Base-by-base conservation (phyloP, 1,140 invertebrate species). In the Zaprionus taronus region DNA sequence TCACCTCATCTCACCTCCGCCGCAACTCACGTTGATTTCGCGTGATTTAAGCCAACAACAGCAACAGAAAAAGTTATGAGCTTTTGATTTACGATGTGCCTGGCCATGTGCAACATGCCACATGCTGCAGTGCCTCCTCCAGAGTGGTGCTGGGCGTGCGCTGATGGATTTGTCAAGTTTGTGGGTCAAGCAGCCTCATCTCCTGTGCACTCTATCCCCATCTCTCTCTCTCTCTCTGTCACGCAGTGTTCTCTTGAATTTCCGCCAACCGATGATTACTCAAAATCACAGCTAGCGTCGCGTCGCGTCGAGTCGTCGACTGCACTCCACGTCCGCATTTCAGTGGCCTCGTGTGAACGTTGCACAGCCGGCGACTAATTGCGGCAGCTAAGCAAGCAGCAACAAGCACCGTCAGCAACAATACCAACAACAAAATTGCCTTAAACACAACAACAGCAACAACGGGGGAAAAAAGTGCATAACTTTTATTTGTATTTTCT, bases 161-260 rank as follows among this genome's bases (percentile, higher is more conserved):
- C 81, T 87, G 83, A 87, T 89, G 84, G 81, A 89, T 89, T 89
- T 87, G 84, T 87, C 84, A 89, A 75, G 81, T 87, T 87, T 87
- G 83, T 87, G 83, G 83, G 84, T 84, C 83, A 87, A 77, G 77
- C 56, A 64, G 44, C 31, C 12, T 58, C 49, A 60, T 22, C 47
- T 65, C n/a, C n/a, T 51, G 31, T 17, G 11, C 34, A 31, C 26
- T 38, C 49, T 22, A 22, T 56, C 51, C 20, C 51, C 12, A 26
- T 17, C n/a, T 12, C 24, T 34, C 49, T 9, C 51, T 36, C 64
- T 53, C 70, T 57, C 26, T 49, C 44, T 47, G 12, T 57, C 20
- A 15, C 47, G 12, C 47, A 24, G 12, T 55, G 44, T 76, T 79
- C 72, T 77, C 61, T 55, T 72, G 69, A 57, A 72, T 83, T 89